Evolutionary conservation across 2,888 invertebrate species (phyloP).

Genomic region (Volucella inanis): DNA sequence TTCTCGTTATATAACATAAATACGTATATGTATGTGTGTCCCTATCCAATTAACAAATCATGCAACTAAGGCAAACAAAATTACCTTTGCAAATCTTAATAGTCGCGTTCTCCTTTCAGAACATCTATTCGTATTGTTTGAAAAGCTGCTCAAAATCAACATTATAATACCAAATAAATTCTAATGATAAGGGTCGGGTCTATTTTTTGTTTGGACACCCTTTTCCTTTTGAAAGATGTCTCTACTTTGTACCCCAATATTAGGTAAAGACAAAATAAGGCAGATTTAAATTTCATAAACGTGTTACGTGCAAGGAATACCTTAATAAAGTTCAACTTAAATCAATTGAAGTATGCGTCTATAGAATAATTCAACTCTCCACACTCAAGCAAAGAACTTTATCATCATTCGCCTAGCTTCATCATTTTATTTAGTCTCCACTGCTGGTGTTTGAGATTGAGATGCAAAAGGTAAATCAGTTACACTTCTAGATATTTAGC

Average conservation of each 20-base stretch:
- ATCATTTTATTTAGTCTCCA: constrained; percentile 36
- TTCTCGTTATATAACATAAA: no score
- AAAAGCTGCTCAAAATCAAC: constrained; percentile 35
- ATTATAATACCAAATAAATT: constrained; percentile 25
- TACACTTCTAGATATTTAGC: constrained; percentile 39
- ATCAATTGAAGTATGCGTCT: constrained; percentile 57
- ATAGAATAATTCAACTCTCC: constrained; percentile 4
- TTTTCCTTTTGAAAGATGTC: background rate
- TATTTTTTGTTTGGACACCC: constrained; percentile 50
- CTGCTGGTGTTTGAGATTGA: constrained; percentile 5
- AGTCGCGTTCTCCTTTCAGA: no score
- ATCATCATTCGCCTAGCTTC: constrained; percentile 12
- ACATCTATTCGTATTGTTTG: constrained; percentile 14
- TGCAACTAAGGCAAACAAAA: constrained; percentile 48
- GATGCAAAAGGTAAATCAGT: constrained; percentile 45
- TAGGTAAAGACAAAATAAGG: constrained; percentile 37
- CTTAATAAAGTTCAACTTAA: constrained; percentile 60
- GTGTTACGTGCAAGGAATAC: constrained; percentile 57
- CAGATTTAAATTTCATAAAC: constrained; percentile 43
- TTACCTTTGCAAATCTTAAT: background rate
- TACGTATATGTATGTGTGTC: no score
- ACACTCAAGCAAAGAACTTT: constrained; percentile 11
- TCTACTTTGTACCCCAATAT: background rate
- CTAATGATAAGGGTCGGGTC: background rate
- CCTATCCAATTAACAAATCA: constrained; percentile 39